Percentiles rank a stretch among this genome's conserved stretches.
These are phyloP conservation scores for Oscheius myriophilus DNA, from an alignment of 2,888 invertebrate species.

Conservation along the genomic window DNA sequence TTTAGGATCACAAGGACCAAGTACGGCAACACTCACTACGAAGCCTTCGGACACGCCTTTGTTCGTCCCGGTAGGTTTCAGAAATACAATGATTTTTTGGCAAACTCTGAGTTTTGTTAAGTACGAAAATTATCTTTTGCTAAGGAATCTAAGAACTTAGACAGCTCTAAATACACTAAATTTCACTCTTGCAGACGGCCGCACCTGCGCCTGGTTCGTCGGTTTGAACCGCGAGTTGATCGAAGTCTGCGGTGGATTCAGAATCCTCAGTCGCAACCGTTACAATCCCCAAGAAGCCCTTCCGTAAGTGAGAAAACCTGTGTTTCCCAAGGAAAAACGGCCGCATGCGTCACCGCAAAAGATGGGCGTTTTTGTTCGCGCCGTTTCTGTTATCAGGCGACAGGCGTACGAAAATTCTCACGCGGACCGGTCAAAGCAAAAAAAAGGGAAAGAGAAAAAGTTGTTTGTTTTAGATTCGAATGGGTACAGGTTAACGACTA, in stretches of 20 bases:
- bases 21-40: conserved; percentile 48
- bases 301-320: conserved; percentile 32
- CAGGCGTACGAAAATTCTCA: background rate
- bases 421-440: background rate
- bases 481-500: conserved; percentile 42
- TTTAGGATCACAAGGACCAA: conserved; percentile 51
- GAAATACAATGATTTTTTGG: too few species aligned
- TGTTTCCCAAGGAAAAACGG: background rate
- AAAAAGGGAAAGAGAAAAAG: background rate
- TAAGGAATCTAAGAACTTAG: background rate
- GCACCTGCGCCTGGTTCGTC: conserved; percentile 56
- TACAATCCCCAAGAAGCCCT: conserved; percentile 39
- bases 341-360: background rate
- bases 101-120: background rate
- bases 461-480: conserved; percentile 37
- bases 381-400: background rate
- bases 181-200: conserved; percentile 12
- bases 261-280: conserved; percentile 48
- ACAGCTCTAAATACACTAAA: background rate
- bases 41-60: conserved; percentile 57
- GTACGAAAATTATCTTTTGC: background rate
- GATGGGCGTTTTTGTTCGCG: background rate
- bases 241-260: conserved; percentile 59
- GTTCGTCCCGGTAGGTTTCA: conserved; percentile 26
- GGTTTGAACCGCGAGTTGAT: conserved; percentile 42